Percentiles rank a stretch among this genome's conserved stretches.
These are phyloP conservation scores for Brachionus manjavacas DNA, from an alignment of 1,140 invertebrate species.

Conservation along the genomic window DNA sequence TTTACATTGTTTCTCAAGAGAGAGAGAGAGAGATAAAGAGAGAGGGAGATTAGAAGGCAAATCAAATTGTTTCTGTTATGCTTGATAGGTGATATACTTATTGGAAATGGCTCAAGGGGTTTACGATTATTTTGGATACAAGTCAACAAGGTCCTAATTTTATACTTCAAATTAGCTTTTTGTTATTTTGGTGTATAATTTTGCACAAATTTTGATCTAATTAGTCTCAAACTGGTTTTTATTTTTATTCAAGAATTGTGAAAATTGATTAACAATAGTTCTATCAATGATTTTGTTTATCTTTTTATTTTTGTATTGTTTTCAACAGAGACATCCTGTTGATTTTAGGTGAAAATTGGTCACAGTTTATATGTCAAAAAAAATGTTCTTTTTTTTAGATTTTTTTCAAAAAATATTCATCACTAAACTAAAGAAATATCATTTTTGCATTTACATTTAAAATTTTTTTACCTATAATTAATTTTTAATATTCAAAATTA, in stretches of 20 bases:
- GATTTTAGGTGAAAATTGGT: conserved; percentile 14
- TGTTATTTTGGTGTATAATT: conserved; percentile 8
- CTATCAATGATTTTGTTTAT: background rate
- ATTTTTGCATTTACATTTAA: too few species aligned
- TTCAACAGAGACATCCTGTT: background rate
- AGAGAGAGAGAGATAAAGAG: too few species aligned
- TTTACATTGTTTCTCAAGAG: background rate
- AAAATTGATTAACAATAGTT: conserved; percentile 35
- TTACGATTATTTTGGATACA: background rate
- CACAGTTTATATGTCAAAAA: background rate
- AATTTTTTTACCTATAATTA: too few species aligned
- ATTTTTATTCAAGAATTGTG: background rate
- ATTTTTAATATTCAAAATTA: too few species aligned
- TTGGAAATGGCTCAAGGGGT: conserved; percentile 10
- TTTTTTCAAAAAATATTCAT: too few species aligned
- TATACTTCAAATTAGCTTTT: background rate
- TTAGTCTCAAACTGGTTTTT: conserved; percentile 17
- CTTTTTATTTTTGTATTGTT: background rate
- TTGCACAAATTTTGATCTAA: conserved; percentile 10
- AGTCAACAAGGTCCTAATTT: background rate
- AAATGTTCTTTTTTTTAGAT: background rate
- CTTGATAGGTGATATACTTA: conserved; percentile 33
- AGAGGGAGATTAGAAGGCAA: background rate
- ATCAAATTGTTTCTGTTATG: background rate
- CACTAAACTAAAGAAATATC: too few species aligned